Conservation (phyloP, 1,140 invertebrate genomes). For the Ceratoteleas bidentatus region DNA sequence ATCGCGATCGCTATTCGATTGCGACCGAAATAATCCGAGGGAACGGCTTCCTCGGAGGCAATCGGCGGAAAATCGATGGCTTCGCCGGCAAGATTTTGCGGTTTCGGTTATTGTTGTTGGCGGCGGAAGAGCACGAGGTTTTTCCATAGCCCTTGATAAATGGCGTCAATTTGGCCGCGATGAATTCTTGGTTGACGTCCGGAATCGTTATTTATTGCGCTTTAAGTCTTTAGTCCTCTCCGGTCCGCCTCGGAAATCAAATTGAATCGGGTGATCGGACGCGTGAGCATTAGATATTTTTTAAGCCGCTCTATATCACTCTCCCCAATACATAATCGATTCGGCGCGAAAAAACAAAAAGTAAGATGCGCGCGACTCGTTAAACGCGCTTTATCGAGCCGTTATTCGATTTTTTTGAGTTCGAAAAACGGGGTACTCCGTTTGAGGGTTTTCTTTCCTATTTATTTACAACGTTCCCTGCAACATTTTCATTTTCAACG, state of each 20-base stretch:
- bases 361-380: not conserved
- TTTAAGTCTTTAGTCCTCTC: slow-evolving; percentile 69
- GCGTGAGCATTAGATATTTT: slow-evolving; percentile 65
- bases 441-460: too few species aligned
- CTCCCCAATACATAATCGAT: slow-evolving; percentile 44
- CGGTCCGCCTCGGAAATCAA: slow-evolving; percentile 66
- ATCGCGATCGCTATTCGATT: slow-evolving; percentile 41
- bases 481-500: not conserved
- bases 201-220: slow-evolving; percentile 76
- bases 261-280: slow-evolving; percentile 69
- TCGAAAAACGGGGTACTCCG: too few species aligned
- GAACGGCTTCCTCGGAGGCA: not conserved
- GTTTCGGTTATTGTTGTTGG: slow-evolving; percentile 24
- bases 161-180: slow-evolving; percentile 75
- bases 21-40: too few species aligned
- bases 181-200: slow-evolving; percentile 76
- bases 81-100: not conserved
- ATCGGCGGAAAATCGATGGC: slow-evolving; percentile 20
- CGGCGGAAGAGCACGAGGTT: slow-evolving; percentile 53
- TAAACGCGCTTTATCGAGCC: slow-evolving; percentile 32
- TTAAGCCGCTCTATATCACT: slow-evolving; percentile 58
- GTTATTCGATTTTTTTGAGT: slow-evolving; percentile 28
- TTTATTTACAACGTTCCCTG: too few species aligned
- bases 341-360: slow-evolving; percentile 34
- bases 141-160: slow-evolving; percentile 74